These are phyloP conservation scores for Cyanoderma ruficeps DNA, from an alignment of 2,113 vertebrate species.

Conservation along the genomic window DNA sequence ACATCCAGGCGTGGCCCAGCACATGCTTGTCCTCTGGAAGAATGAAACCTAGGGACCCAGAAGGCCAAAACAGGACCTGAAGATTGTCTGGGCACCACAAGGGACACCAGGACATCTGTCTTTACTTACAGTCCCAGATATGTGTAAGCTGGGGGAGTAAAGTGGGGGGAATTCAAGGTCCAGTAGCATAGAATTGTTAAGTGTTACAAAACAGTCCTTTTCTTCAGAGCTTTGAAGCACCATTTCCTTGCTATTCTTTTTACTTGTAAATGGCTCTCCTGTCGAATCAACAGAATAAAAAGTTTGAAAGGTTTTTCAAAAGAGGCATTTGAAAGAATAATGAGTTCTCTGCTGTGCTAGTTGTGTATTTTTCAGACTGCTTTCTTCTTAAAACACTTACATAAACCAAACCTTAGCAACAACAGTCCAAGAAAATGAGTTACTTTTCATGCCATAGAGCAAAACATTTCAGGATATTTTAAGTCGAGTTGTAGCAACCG, in stretches of 20 bases:
- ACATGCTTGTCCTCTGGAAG: fast-evolving
- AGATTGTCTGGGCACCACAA: neutral
- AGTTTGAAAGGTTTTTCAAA: constrained; percentile 22
- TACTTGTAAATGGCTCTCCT: neutral
- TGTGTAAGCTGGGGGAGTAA: neutral
- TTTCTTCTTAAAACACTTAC: neutral
- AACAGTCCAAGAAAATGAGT: neutral
- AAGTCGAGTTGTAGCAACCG: neutral
- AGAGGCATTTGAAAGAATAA: constrained; percentile 2
- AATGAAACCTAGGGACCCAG: fast-evolving
- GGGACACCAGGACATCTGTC: neutral
- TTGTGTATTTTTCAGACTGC: neutral
- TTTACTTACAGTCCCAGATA: neutral
- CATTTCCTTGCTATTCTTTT: neutral
- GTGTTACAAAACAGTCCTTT: neutral
- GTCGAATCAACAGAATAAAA: constrained; percentile 31
- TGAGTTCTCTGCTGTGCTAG: neutral
- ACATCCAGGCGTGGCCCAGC: neutral
- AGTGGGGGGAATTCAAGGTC: neutral
- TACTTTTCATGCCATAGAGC: neutral
- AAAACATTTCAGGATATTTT: constrained; percentile 10
- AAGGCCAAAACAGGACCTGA: neutral
- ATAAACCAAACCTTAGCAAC: neutral
- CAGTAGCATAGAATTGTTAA: neutral
- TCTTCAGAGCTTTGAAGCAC: neutral